Base-by-base conservation (phyloP, 2,888 invertebrate species). In the Andrena marginata region DNA sequence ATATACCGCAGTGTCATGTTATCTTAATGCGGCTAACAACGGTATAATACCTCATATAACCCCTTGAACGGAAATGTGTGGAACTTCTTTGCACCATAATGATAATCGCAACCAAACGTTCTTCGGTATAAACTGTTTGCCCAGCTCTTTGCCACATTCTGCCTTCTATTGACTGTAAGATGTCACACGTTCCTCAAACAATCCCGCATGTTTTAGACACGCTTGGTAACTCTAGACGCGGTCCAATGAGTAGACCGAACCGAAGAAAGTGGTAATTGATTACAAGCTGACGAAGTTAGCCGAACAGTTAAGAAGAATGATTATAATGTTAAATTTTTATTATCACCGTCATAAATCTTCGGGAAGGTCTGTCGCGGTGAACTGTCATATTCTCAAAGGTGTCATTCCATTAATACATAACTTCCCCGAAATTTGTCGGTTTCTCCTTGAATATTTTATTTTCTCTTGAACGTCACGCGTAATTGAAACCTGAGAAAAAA, bases 51-150 rank as follows among this genome's bases (percentile, higher is more conserved):
- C 82, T 86, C 77, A 68, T 79, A 86, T 80, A 84, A 82, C 77
- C 76, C 65, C 78, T 79, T 87, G 86, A 86, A 88, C 88, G 78
- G 80, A 89, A 88, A 89, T 88, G 77, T 89, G 82, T 86, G 84
- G 84, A 87, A 85, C 84, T 90, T 89, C 85, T 91, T 91, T 86
- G 85, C 91, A 89, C 85, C 77, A 56, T 10, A 31, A 83, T 85
- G 90, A 89, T 91, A 91, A 91, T 91, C 91, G 91, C 85, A 88
- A 82, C 83, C 89, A 91, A 91, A 91, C 91, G 90, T 82, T 89
- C 86, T 72, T 84, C 86, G 89, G 81, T 87, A 87, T 92, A 92
- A 92, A 92, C 83, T 92, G 91, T 92, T 92, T 92, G 87, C 62
- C 33, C 72, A 87, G 33, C 88, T 92, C 85, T 88, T 92, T 92